A percentile compares a stretch with the other conserved stretches of the same genome.
These are phyloP conservation scores for Pedionomus torquatus DNA, from an alignment of 2,113 vertebrate genomes.

Conservation along the genomic window DNA sequence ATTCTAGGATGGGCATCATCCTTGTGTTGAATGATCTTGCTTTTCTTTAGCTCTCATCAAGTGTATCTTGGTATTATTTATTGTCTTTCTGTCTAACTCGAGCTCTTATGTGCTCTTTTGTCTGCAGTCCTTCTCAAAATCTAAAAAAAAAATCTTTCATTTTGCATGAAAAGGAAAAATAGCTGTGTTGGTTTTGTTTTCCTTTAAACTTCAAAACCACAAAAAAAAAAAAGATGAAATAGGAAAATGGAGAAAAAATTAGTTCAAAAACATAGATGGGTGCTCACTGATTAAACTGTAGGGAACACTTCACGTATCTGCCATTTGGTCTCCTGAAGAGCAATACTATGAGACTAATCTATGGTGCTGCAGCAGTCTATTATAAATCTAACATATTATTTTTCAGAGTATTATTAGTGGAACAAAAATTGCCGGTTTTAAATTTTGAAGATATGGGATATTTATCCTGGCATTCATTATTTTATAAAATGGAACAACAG, in stretches of 20 bases:
- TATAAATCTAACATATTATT: slow-evolving; percentile 15
- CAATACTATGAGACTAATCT: slow-evolving; percentile 44
- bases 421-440: slow-evolving; percentile 53
- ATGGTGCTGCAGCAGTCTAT: slow-evolving; percentile 4
- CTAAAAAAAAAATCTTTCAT: background rate
- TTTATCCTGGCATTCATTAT: slow-evolving; percentile 34
- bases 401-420: slow-evolving; percentile 48
- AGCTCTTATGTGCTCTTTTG: background rate
- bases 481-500: slow-evolving; percentile 51
- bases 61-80: background rate
- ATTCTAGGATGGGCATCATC: background rate
- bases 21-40: background rate
- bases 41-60: background rate
- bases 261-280: background rate
- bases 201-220: background rate
- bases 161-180: background rate
- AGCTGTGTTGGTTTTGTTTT: background rate
- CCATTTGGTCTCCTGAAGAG: slow-evolving; percentile 15
- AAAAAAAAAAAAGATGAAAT: background rate
- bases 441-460: slow-evolving; percentile 35
- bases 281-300: slow-evolving; percentile 26
- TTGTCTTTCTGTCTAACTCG: background rate
- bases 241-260: background rate
- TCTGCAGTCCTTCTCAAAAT: background rate
- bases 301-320: background rate